phyloP scores from a whole-genome alignment of 2,797 vertebrate species.

The Poecilia wingei region DNA sequence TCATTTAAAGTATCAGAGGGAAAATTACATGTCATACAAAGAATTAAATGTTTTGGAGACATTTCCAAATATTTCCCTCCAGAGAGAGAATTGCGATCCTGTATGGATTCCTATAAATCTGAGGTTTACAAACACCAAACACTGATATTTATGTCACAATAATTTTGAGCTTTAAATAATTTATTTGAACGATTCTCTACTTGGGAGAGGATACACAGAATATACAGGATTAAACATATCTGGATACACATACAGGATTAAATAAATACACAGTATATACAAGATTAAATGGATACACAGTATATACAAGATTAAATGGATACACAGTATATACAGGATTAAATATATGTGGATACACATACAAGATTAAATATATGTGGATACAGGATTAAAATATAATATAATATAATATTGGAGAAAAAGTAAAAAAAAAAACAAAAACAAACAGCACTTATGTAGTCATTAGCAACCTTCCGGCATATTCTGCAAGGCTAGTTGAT shows the following conservation, averaged over 20 bases:
- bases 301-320: no score
- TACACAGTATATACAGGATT: no score
- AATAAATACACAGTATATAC: no score
- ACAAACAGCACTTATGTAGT: not conserved
- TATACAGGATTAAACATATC: no score
- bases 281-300: no score
- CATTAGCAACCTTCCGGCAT: not conserved
- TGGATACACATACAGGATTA: no score
- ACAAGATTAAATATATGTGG: not conserved
- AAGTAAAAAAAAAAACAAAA: not conserved
- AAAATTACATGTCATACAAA: slow-evolving; percentile 31
- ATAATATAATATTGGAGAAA: not conserved
- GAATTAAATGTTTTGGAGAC: slow-evolving; percentile 61
- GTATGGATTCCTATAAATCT: slow-evolving; percentile 69
- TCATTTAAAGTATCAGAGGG: slow-evolving; percentile 41
- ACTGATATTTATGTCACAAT: not conserved
- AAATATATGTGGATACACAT: not conserved
- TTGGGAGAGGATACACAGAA: not conserved
- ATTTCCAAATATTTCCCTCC: slow-evolving; percentile 66
- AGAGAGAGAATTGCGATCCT: slow-evolving; percentile 60
- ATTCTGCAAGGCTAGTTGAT: not conserved
- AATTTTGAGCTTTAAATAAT: not conserved
- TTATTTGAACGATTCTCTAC: not conserved
- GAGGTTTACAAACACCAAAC: not conserved
- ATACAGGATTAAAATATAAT: no score